These are phyloP conservation scores for Mionectes macconnelli DNA, from an alignment of 2,113 vertebrate genomes.

Conservation along the genomic window DNA sequence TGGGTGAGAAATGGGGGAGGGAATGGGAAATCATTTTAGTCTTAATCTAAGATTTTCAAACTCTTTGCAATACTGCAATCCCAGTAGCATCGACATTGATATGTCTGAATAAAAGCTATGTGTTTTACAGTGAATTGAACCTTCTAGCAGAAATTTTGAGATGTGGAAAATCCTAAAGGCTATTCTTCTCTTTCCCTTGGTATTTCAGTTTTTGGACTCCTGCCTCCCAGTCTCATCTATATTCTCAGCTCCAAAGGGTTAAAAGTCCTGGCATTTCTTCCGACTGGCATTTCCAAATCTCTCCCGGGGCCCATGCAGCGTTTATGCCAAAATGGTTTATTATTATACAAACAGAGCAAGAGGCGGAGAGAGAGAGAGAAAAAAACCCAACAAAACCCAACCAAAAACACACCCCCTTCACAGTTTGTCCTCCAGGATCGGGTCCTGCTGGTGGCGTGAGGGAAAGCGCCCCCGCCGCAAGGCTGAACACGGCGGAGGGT, in stretches of 20 bases:
- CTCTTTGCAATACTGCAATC: neutral
- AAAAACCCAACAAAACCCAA: neutral
- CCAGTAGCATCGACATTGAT: neutral
- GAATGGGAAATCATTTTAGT: neutral
- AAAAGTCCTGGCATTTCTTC: neutral
- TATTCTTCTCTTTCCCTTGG: neutral
- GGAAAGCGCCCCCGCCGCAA: neutral
- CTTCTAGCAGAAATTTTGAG: neutral
- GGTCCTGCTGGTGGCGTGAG: neutral
- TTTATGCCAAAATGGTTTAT: slow-evolving; percentile 6
- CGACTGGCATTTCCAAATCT: neutral
- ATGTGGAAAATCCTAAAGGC: neutral
- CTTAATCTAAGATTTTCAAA: neutral
- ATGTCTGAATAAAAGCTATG: neutral
- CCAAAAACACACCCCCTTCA: too few species aligned
- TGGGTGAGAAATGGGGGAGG: neutral
- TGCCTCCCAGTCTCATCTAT: neutral
- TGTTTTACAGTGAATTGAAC: neutral
- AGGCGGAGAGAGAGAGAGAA: neutral
- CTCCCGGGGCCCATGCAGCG: neutral
- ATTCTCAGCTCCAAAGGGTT: neutral
- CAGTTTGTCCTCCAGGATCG: neutral
- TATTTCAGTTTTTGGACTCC: neutral
- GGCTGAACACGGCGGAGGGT: fast-evolving
- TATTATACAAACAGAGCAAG: neutral